phyloP scores from a whole-genome alignment of 2,888 invertebrate genomes.

The Himalopsyche anomala region DNA sequence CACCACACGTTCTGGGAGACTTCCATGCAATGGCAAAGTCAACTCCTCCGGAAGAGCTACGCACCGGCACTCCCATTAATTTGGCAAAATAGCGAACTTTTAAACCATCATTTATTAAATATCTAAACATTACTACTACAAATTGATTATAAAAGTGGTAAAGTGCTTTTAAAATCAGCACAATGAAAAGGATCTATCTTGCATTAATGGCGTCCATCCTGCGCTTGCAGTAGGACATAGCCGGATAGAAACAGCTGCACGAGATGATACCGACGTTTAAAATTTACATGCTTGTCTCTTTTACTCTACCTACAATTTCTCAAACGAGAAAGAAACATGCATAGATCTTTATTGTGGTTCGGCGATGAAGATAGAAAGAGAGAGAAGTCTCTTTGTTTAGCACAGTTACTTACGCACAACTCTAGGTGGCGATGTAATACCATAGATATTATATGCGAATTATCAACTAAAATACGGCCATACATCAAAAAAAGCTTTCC shows the following conservation, averaged over 20 bases:
- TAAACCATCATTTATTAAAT: slow-evolving; percentile 53
- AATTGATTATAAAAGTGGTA: slow-evolving; percentile 51
- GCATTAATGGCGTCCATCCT: slow-evolving; percentile 78
- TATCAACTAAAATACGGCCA: slow-evolving; percentile 1
- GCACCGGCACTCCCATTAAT: slow-evolving; percentile 62
- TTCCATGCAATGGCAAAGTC: slow-evolving; percentile 58
- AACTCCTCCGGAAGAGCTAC: slow-evolving; percentile 60
- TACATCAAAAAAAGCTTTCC: not conserved
- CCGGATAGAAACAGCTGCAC: slow-evolving; percentile 77
- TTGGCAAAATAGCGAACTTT: slow-evolving; percentile 48
- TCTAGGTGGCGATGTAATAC: slow-evolving; percentile 70
- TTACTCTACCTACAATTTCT: slow-evolving; percentile 68
- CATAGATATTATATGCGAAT: slow-evolving; percentile 1
- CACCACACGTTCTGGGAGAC: slow-evolving; percentile 68
- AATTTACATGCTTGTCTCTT: slow-evolving; percentile 72
- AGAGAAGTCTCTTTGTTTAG: slow-evolving; percentile 74
- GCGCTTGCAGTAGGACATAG: slow-evolving; percentile 76
- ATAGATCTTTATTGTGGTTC: slow-evolving; percentile 75
- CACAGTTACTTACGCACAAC: slow-evolving; percentile 67
- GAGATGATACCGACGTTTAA: slow-evolving; percentile 77
- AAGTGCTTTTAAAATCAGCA: slow-evolving; percentile 69
- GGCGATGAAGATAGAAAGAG: slow-evolving; percentile 70
- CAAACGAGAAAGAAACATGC: slow-evolving; percentile 72
- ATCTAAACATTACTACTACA: slow-evolving; percentile 53
- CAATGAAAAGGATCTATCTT: slow-evolving; percentile 73